Evolutionary conservation across 2,797 vertebrate genomes (phyloP).

Genomic region (Onychomys arenicola): DNA sequence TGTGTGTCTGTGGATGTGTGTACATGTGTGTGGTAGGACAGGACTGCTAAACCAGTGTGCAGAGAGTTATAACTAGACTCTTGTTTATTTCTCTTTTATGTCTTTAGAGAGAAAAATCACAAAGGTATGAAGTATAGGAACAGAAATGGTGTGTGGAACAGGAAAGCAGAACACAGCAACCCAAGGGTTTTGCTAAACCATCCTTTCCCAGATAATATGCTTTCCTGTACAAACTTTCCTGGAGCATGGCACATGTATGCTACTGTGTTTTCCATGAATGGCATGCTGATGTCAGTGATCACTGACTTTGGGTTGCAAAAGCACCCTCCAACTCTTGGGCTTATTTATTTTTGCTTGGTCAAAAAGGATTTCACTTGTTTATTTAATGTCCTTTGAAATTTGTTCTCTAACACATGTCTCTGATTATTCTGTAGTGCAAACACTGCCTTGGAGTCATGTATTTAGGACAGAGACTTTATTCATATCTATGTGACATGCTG

Average conservation of each 20-base stretch:
- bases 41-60: background rate
- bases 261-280: background rate
- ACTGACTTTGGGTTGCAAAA: constrained; percentile 4
- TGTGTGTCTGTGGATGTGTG: background rate
- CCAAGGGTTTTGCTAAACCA: background rate
- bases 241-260: background rate
- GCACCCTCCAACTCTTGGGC: background rate
- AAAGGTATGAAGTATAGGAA: background rate
- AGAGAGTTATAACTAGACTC: background rate
- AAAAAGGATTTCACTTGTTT: constrained; percentile 40
- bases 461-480: constrained; percentile 37
- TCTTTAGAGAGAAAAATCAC: constrained; percentile 13
- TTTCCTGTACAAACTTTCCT: background rate
- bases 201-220: background rate
- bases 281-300: background rate
- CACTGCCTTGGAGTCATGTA: background rate
- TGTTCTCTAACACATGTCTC: background rate
- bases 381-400: constrained; percentile 55
- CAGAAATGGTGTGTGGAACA: background rate
- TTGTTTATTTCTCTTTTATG: background rate
- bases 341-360: constrained; percentile 61
- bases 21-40: background rate
- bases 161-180: background rate
- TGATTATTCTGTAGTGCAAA: constrained; percentile 1
- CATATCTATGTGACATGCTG: background rate